Base-by-base conservation (phyloP, 2,888 invertebrate genomes). In the Mantis religiosa region DNA sequence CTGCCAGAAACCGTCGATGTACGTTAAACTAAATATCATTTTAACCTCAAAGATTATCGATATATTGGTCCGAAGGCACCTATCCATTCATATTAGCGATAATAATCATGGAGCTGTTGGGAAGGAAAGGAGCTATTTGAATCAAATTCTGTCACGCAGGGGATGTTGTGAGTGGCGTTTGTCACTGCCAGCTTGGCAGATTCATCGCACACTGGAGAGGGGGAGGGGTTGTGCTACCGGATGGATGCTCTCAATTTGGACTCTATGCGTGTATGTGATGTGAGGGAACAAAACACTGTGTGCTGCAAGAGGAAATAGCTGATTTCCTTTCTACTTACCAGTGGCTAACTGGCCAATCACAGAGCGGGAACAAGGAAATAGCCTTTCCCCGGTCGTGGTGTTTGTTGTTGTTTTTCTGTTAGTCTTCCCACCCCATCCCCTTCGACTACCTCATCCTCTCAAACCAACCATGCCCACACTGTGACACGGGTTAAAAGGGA, bases 241-340 rank as follows among this genome's bases (percentile, higher is more conserved):
- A 71, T 71, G 20, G 54, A 71, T 71, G 54, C 47, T 47, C 47
- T 47, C 85, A 85, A 85, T 85, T 47, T 85, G 85, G 85, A 85
- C 85, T 47, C 87, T 71, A 25, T 71, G 54, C 6, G 54, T 71
- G 54, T 71, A n/a, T 85, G 28, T 85, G 85, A 14, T 9, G 12
- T 47, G 85, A 28, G 85, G 14, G 28, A n/a, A n/a, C 28, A 28
- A n/a, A 27, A 85, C 15, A 30, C 20, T 25, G 25, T 28, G 81
- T 81, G 54, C 54, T 71, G 54, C 54, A 71, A 88, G 28, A 89
- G 89, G 89, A 89, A 89, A 89, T 89, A 87, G 89, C 84, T 89
- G 89, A 89, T 89, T 89, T 89, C 89, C 89, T 89, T 84, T 89
- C 89, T 71, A 71, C 54, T 71, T 71, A 25, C 54, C 54, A 71